Evolutionary conservation across 2,888 invertebrate species (phyloP), one percentile per base, ranked within the genome.

Genomic region (Atethmia centrago): DNA sequence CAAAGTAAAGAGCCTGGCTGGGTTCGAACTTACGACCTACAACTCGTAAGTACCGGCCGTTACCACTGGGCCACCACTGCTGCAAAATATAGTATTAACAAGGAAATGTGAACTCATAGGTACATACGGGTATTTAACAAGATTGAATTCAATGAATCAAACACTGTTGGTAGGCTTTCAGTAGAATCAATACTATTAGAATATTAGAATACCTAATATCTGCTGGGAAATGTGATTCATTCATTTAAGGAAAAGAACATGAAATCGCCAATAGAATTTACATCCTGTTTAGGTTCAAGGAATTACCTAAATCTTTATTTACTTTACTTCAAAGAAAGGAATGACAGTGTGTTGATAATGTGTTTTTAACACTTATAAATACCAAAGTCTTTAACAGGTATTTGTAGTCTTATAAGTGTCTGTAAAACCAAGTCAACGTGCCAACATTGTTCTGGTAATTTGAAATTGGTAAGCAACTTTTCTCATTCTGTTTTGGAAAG

Each of bases 161-260:
- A 25, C 61, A 25, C 3, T 8, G 12, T 9, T 51, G 8, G 31
- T 31, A 25, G 25, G 31, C 10, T 21, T 51, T 49, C 14, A 56
- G 25, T 47, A 42, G 51, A 72, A 61, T 36, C 42, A 42, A 19
- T 42, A 42, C 58, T 21, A 65, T 25, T 16, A 14, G 53, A 25
- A 10, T 16, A 49, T 75, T 40, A 42, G 9, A 65, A 66, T 74
- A 49, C 12, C 14, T 58, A 25, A 66, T 51, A n/a, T 3, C n/a
- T 10, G 42, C 31, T 66, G 42, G 21, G 21, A 75, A 76, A 77
- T 31, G 16, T 70, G 77, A 77, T 70, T 76, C 61, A 77, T 47
- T 19, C 42, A 42, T 42, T 70, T 42, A 14, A 31, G 71, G 61
- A 76, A 62, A 75, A 70, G 7, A 19, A 70, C 8, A 25, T 21